phyloP scores from a whole-genome alignment of 2,888 invertebrate species.

The Chrysomela aeneicollis region DNA sequence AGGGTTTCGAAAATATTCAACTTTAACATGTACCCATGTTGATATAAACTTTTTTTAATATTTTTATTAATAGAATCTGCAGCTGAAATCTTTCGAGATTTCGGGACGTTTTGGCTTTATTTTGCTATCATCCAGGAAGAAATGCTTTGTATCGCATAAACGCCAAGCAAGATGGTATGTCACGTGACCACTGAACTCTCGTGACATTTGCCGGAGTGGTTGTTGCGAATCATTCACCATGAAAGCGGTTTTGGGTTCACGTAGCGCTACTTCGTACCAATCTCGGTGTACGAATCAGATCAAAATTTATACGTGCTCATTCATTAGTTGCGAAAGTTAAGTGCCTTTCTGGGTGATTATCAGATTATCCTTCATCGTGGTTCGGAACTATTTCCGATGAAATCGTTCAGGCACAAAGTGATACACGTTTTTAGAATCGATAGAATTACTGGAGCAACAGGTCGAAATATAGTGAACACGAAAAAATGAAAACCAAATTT shows the following conservation, averaged over 20 bases:
- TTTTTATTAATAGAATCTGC: no score
- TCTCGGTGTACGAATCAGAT: conserved; percentile 45
- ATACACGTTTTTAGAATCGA: background rate
- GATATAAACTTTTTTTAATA: no score
- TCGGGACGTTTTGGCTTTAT: no score
- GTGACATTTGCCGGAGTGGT: conserved; percentile 42
- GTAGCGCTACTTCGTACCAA: conserved; percentile 45
- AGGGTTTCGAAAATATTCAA: no score
- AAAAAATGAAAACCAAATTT: no score
- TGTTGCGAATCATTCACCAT: conserved; percentile 7
- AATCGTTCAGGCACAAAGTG: background rate
- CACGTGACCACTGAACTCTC: conserved; percentile 18
- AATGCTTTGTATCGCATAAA: conserved; percentile 2
- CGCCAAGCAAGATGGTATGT: background rate
- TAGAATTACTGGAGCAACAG: no score
- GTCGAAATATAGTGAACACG: no score
- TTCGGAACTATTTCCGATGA: background rate
- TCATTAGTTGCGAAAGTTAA: conserved; percentile 46
- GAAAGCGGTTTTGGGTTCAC: conserved; percentile 11
- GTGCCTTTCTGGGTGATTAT: conserved; percentile 33
- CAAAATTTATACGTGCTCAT: conserved; percentile 39
- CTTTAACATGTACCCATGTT: no score
- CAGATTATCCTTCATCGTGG: conserved; percentile 29
- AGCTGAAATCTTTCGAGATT: no score
- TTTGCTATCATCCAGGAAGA: no score